A percentile compares a stretch with the other conserved stretches of the same genome.
Evolutionary conservation across 2,113 vertebrate species (phyloP).

Genomic region (Smithornis capensis): DNA sequence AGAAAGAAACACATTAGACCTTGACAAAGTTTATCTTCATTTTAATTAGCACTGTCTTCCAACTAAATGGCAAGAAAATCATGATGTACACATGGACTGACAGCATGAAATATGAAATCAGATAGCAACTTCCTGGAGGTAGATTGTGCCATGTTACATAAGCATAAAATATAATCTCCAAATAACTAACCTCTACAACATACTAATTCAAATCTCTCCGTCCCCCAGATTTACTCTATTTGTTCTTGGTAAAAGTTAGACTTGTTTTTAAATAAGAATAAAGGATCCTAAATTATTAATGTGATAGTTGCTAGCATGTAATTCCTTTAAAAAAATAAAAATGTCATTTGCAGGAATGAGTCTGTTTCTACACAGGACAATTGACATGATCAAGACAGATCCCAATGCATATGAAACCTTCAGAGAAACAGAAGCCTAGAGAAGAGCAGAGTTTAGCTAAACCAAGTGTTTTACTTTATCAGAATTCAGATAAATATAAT

Average conservation of each 20-base stretch:
- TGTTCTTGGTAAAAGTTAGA: not conserved
- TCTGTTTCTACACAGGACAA: not conserved
- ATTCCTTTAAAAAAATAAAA: not conserved
- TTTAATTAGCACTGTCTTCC: not conserved
- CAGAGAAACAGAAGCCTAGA: not conserved
- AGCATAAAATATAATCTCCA: not conserved
- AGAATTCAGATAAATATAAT: not conserved
- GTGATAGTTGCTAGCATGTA: not conserved
- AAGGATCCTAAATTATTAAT: not conserved
- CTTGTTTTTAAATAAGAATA: not conserved
- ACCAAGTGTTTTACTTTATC: not conserved
- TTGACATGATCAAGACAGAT: not conserved
- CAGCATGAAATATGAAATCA: not conserved
- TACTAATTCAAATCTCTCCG: not conserved
- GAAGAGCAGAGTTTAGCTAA: not conserved
- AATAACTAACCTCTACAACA: not conserved
- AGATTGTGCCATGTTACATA: not conserved
- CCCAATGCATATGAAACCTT: not conserved
- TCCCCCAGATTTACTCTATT: not conserved
- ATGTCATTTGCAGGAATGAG: not conserved
- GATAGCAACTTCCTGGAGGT: not conserved
- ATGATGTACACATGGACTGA: not conserved
- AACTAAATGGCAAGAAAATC: not conserved
- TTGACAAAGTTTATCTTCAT: not conserved
- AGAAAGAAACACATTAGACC: not conserved